phyloP scores from a whole-genome alignment of 2,888 invertebrate species.

The Megamerina dolium region DNA sequence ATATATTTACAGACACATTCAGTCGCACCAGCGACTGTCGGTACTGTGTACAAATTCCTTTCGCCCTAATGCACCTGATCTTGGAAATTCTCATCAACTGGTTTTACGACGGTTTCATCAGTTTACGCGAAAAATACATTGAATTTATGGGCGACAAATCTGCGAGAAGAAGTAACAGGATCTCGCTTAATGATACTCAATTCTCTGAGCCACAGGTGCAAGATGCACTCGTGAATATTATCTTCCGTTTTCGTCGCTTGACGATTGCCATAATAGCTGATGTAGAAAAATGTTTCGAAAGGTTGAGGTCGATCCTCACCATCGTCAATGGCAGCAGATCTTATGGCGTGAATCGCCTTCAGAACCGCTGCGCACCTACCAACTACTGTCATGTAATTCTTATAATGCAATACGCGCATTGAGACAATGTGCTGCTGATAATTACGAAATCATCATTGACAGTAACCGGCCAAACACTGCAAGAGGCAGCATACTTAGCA shows the following conservation, averaged over 20 bases:
- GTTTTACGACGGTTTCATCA: no score
- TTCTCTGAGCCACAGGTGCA: slow-evolving; percentile 6
- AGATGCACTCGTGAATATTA: slow-evolving; percentile 3
- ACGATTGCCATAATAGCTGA: slow-evolving; percentile 4
- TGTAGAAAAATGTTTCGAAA: slow-evolving; percentile 9
- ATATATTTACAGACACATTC: slow-evolving; percentile 1
- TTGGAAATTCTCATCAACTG: no score
- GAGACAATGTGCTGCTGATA: slow-evolving; percentile 3
- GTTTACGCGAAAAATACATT: no score
- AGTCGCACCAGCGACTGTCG: slow-evolving; percentile 1
- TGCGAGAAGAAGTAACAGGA: no score
- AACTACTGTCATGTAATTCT: not conserved
- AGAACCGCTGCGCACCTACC: slow-evolving; percentile 5
- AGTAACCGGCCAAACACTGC: not conserved
- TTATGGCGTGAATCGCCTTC: no score
- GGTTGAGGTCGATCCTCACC: no score
- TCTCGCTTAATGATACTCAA: slow-evolving; percentile 13
- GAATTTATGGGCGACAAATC: no score
- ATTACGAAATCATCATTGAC: not conserved
- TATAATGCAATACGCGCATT: not conserved
- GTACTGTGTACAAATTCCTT: no score
- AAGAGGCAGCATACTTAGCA: not conserved
- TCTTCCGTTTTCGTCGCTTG: no score
- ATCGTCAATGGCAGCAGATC: slow-evolving; percentile 8
- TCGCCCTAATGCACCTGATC: no score